These are phyloP conservation scores for Merluccius polli DNA, from an alignment of 2,797 vertebrate genomes.

Conservation along the genomic window DNA sequence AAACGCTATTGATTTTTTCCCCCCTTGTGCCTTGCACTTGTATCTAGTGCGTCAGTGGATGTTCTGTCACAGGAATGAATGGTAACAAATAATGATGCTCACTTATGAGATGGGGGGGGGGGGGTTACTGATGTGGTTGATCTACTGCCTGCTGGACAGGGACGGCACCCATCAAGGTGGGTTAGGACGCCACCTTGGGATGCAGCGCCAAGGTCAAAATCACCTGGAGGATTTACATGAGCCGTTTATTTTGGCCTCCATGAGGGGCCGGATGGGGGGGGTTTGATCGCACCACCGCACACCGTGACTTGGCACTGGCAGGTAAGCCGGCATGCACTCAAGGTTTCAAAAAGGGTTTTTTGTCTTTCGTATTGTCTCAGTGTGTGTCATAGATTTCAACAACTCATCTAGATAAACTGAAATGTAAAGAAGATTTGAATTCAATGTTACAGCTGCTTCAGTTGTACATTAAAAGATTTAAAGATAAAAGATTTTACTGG, in stretches of 20 bases:
- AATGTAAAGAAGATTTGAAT: neutral
- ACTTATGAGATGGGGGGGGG: constrained; percentile 18
- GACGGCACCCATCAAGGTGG: neutral
- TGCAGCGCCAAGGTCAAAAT: neutral
- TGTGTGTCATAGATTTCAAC: too few relatives aligned
- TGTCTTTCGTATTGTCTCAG: too few relatives aligned
- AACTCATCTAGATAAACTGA: too few relatives aligned
- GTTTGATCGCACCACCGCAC: too few relatives aligned
- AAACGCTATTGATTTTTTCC: constrained; percentile 73
- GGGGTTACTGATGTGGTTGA: constrained; percentile 26
- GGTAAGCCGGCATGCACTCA: too few relatives aligned
- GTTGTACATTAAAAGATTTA: too few relatives aligned
- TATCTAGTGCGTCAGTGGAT: constrained; percentile 45
- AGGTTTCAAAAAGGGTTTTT: too few relatives aligned
- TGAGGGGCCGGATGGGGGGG: neutral
- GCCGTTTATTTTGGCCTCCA: neutral
- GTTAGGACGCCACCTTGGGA: neutral
- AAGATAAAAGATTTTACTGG: too few relatives aligned
- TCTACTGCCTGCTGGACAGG: constrained; percentile 11
- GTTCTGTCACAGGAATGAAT: constrained; percentile 47
- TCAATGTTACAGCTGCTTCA: too few relatives aligned
- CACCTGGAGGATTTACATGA: neutral
- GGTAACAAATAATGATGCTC: constrained; percentile 61
- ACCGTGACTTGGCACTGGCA: too few relatives aligned
- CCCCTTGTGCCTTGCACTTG: constrained; percentile 46